Evolutionary conservation across 2,113 vertebrate species (phyloP).

Genomic region (Poicephalus gulielmi): DNA sequence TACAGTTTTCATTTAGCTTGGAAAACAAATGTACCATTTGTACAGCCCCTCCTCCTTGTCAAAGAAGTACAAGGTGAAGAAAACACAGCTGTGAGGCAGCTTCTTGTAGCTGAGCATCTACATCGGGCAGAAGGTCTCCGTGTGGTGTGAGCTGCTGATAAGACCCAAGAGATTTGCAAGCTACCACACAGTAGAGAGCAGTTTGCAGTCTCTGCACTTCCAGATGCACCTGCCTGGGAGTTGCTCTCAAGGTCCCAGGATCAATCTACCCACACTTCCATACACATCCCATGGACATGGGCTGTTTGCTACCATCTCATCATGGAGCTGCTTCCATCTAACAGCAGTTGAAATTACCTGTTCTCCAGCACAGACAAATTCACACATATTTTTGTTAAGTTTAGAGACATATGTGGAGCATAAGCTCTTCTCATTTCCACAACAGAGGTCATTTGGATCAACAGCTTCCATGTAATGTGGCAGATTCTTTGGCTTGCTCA

Average conservation of each 20-base stretch:
- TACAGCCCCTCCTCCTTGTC: background rate
- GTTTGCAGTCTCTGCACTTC: background rate
- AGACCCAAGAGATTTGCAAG: background rate
- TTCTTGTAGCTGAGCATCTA: background rate
- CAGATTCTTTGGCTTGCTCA: background rate
- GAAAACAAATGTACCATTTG: background rate
- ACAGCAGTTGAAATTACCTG: background rate
- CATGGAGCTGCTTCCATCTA: background rate
- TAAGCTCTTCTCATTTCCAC: background rate
- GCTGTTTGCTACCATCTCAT: background rate
- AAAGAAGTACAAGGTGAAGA: background rate
- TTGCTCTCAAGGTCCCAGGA: background rate
- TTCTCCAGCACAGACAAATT: background rate
- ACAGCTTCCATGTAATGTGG: slow-evolving; percentile 15
- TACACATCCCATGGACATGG: background rate
- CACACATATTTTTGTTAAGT: background rate
- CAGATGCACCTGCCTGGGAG: background rate
- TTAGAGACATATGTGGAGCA: background rate
- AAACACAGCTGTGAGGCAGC: slow-evolving; percentile 17
- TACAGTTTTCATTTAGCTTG: background rate
- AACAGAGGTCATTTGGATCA: slow-evolving; percentile 8
- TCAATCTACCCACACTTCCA: background rate
- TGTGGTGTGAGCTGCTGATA: slow-evolving; percentile 29
- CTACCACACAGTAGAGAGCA: background rate
- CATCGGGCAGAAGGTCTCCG: background rate